phyloP scores from a whole-genome alignment of 1,140 invertebrate genomes.

The Aphelinus certus region DNA sequence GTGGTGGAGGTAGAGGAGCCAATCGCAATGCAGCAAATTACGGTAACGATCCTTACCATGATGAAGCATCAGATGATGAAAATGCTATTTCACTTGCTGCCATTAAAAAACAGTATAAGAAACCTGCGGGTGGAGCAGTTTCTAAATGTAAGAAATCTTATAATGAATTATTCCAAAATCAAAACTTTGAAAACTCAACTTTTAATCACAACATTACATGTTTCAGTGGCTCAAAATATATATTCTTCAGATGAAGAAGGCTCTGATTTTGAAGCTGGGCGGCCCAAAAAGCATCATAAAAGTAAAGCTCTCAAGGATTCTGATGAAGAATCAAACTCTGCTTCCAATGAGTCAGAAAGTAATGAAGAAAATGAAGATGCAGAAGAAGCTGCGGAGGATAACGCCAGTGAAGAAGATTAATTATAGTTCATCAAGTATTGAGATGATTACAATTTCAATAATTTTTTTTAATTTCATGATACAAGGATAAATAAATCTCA shows the following conservation, averaged over 20 bases:
- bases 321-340: slow-evolving; percentile 72
- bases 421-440: too few species aligned
- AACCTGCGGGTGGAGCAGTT: slow-evolving; percentile 58
- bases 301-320: slow-evolving; percentile 86
- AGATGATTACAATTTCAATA: too few species aligned
- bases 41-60: slow-evolving; percentile 68
- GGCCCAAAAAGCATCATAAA: slow-evolving; percentile 79
- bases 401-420: slow-evolving; percentile 44
- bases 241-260: slow-evolving; percentile 93
- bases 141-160: slow-evolving; percentile 63
- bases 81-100: slow-evolving; percentile 90
- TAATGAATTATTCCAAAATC: neutral
- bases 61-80: slow-evolving; percentile 90
- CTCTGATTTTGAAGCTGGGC: slow-evolving; percentile 84
- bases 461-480: neutral
- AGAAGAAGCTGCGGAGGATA: slow-evolving; percentile 51
- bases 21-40: slow-evolving; percentile 69
- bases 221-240: slow-evolving; percentile 74
- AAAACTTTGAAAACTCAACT: neutral
- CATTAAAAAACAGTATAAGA: slow-evolving; percentile 95
- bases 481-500: too few species aligned
- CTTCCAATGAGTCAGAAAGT: slow-evolving; percentile 53
- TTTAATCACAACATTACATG: too few species aligned
- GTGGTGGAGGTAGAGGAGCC: slow-evolving; percentile 70
- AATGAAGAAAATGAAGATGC: slow-evolving; percentile 49